Evolutionary conservation across 2,888 invertebrate genomes (phyloP).

Genomic region (Copidosoma aretas): DNA sequence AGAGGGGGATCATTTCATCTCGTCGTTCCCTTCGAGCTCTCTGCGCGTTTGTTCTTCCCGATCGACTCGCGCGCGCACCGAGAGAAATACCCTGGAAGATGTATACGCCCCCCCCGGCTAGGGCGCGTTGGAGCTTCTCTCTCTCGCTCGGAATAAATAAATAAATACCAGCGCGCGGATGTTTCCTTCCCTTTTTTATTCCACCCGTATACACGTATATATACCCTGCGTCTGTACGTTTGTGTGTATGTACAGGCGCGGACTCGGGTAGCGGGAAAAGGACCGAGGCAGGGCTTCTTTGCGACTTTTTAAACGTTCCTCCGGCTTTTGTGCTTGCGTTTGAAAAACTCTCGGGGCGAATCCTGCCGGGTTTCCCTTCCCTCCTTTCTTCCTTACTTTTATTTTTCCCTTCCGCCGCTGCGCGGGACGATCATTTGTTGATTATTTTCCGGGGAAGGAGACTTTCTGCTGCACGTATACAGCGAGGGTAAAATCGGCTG

Average conservation of each 20-base stretch:
- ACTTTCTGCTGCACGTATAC: no score
- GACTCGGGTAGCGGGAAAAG: neutral
- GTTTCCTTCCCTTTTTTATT: constrained; percentile 2
- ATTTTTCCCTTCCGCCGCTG: neutral
- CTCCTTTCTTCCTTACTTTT: neutral
- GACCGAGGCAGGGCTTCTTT: neutral
- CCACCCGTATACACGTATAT: no score
- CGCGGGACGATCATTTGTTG: neutral
- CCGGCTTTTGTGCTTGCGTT: constrained; percentile 11
- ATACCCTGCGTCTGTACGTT: no score
- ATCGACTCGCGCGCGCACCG: no score
- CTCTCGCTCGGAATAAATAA: constrained; percentile 5
- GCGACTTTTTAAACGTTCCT: constrained; percentile 16
- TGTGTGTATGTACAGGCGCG: neutral
- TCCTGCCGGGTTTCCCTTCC: neutral
- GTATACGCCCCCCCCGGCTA: neutral
- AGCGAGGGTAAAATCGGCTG: neutral
- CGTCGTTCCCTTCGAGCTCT: neutral
- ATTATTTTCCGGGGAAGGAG: neutral
- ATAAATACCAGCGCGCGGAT: neutral
- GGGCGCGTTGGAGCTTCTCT: neutral
- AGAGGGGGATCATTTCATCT: neutral
- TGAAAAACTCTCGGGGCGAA: constrained; percentile 14
- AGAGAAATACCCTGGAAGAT: no score
- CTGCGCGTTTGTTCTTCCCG: neutral